Evolutionary conservation across 2,113 vertebrate genomes (phyloP).

Genomic region (Falco punctatus): DNA sequence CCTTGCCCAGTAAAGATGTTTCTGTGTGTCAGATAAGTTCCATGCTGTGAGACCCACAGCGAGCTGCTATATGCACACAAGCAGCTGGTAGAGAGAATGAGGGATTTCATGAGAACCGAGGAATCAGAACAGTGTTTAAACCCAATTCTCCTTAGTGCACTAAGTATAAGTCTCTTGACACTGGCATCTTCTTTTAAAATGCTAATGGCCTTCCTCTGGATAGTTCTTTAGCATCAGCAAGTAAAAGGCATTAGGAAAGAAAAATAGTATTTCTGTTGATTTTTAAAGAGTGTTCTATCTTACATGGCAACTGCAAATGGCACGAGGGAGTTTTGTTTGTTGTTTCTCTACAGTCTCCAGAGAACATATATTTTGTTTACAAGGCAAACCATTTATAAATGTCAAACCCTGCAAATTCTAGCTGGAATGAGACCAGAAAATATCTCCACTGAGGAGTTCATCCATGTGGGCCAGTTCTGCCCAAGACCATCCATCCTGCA

Average conservation of each 20-base stretch:
- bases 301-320: slow-evolving; percentile 25
- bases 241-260: slow-evolving; percentile 11
- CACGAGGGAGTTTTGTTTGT: slow-evolving; percentile 20
- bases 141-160: background rate
- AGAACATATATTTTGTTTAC: slow-evolving; percentile 50
- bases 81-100: background rate
- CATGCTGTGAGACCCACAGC: accelerated
- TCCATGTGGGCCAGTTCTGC: background rate
- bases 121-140: background rate
- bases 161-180: background rate
- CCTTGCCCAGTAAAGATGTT: background rate
- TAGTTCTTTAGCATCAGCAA: background rate
- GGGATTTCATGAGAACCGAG: background rate
- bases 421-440: slow-evolving; percentile 38
- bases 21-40: background rate
- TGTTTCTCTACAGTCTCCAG: slow-evolving; percentile 24
- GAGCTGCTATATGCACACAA: background rate
- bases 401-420: slow-evolving; percentile 37
- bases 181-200: slow-evolving; percentile 20
- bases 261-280: background rate
- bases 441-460: background rate
- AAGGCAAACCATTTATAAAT: slow-evolving; percentile 47
- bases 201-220: slow-evolving; percentile 1
- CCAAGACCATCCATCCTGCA: background rate
- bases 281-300: slow-evolving; percentile 6